phyloP scores from a whole-genome alignment of 1,140 invertebrate species.

The Plodia interpunctella region DNA sequence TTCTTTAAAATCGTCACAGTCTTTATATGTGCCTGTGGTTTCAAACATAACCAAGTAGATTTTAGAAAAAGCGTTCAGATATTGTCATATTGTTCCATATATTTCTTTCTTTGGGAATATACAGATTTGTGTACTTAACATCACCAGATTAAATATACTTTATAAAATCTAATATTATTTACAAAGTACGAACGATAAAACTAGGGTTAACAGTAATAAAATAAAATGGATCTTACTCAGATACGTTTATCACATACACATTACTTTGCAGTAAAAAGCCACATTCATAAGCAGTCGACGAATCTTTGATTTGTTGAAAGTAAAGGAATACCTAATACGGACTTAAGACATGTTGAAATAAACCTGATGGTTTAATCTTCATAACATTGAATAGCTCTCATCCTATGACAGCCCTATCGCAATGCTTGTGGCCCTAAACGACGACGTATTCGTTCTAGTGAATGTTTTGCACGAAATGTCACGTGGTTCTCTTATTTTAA shows the following conservation, averaged over 20 bases:
- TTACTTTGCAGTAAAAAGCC: slow-evolving; percentile 37
- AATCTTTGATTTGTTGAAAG: slow-evolving; percentile 34
- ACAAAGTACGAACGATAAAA: slow-evolving; percentile 44
- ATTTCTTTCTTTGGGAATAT: slow-evolving; percentile 14
- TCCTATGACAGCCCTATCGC: too few relatives aligned
- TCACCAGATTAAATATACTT: slow-evolving; percentile 35
- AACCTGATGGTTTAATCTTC: too few relatives aligned
- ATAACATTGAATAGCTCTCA: too few relatives aligned
- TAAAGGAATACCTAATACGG: slow-evolving; percentile 34
- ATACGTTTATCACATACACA: slow-evolving; percentile 57
- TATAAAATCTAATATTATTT: slow-evolving; percentile 48
- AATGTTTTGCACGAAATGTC: too few relatives aligned
- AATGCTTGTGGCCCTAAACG: too few relatives aligned
- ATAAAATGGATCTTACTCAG: slow-evolving; percentile 47
- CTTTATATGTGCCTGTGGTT: too few relatives aligned
- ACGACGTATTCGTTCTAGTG: too few relatives aligned
- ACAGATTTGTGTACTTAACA: slow-evolving; percentile 14
- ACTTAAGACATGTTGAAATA: too few relatives aligned
- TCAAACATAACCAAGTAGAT: too few relatives aligned
- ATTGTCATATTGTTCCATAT: neutral
- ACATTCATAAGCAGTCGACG: slow-evolving; percentile 28
- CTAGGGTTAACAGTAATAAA: slow-evolving; percentile 44
- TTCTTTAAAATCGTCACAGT: too few relatives aligned
- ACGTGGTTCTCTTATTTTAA: too few relatives aligned
- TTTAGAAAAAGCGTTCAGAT: neutral